A percentile compares a stretch with the other conserved stretches of the same genome.
Evolutionary conservation across 2,888 invertebrate species (phyloP).

Genomic region (Tribolium freemani): DNA sequence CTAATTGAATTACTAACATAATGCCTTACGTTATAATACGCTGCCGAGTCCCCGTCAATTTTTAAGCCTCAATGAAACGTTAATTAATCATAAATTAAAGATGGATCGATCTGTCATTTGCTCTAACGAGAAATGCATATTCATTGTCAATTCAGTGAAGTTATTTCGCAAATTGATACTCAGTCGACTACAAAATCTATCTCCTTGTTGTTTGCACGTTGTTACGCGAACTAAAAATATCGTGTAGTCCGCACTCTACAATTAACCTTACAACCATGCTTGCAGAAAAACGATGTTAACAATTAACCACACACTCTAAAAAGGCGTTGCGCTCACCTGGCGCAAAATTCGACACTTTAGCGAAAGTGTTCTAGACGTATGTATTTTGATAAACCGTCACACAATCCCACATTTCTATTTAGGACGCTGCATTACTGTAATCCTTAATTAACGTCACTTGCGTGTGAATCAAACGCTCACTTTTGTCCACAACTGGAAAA

Average conservation of each 20-base stretch:
- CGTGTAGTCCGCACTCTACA: background rate
- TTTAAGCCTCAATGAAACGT: background rate
- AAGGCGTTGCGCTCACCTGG: slow-evolving; percentile 15
- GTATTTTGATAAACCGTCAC: background rate
- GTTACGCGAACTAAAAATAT: background rate
- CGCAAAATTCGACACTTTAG: background rate
- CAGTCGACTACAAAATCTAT: background rate
- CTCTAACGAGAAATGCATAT: background rate
- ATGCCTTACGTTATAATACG: slow-evolving; percentile 4
- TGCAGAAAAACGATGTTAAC: slow-evolving; percentile 28
- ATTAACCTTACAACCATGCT: slow-evolving; percentile 17
- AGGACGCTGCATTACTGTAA: slow-evolving; percentile 6
- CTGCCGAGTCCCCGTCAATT: background rate
- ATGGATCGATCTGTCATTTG: slow-evolving; percentile 1
- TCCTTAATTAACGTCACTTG: slow-evolving; percentile 3
- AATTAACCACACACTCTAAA: slow-evolving; percentile 25
- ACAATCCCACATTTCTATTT: background rate
- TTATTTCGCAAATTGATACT: background rate
- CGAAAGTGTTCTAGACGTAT: background rate
- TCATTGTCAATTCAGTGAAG: background rate
- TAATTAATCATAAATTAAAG: slow-evolving; percentile 3
- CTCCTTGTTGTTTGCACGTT: background rate
- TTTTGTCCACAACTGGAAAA: slow-evolving; percentile 10
- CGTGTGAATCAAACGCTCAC: slow-evolving; percentile 1
- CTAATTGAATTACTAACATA: slow-evolving; percentile 39